Evolutionary conservation across 2,888 invertebrate genomes (phyloP).

Genomic region (Drosophila algonquin): DNA sequence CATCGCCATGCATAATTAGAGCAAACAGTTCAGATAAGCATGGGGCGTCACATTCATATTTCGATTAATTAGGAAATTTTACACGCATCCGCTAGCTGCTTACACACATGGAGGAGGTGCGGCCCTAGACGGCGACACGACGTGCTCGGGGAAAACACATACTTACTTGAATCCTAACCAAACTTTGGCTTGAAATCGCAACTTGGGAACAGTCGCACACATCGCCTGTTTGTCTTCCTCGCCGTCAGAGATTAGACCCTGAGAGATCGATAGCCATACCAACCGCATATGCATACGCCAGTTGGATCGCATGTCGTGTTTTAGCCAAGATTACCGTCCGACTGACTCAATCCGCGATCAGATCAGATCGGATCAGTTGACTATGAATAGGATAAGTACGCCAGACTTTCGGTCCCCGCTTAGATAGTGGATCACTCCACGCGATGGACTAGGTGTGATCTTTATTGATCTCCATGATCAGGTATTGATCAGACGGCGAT

Average conservation of each 20-base stretch:
- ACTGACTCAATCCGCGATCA: slow-evolving; percentile 38
- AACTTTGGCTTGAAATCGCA: slow-evolving; percentile 14
- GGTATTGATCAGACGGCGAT: background rate
- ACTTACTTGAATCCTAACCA: slow-evolving; percentile 25
- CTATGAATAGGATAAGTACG: slow-evolving; percentile 13
- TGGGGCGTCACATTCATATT: slow-evolving; percentile 56
- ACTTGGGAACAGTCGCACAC: slow-evolving; percentile 1
- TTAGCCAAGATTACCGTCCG: slow-evolving; percentile 52
- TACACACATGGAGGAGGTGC: slow-evolving; percentile 43
- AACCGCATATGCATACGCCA: slow-evolving; percentile 7
- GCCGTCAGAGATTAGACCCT: slow-evolving; percentile 7
- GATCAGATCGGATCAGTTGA: too few species aligned
- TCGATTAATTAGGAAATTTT: slow-evolving; percentile 68
- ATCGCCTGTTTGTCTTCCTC: slow-evolving; percentile 20
- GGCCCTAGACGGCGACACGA: slow-evolving; percentile 53
- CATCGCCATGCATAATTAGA: slow-evolving; percentile 47
- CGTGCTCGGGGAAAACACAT: slow-evolving; percentile 39
- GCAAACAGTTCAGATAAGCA: slow-evolving; percentile 56
- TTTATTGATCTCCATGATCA: background rate
- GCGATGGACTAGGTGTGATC: slow-evolving; percentile 60
- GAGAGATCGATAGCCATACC: slow-evolving; percentile 16
- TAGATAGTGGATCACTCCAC: slow-evolving; percentile 45
- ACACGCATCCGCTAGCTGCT: slow-evolving; percentile 18
- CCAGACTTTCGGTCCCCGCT: slow-evolving; percentile 20
- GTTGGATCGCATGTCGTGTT: slow-evolving; percentile 5